Conservation (phyloP, 2,888 invertebrate genomes). For the Leptinotarsa juncta region DNA sequence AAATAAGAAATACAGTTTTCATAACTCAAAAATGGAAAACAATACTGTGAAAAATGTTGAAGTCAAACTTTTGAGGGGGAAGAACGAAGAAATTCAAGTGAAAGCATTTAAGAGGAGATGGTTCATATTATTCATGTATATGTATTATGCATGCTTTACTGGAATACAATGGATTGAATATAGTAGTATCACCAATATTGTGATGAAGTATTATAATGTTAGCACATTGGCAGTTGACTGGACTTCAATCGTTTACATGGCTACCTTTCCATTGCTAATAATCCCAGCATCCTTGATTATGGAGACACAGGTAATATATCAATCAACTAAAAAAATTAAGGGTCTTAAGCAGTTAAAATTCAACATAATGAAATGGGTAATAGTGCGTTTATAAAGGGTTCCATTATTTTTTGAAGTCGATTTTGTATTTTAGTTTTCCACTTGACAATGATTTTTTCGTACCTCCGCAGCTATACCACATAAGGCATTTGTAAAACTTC, state of each 20-base stretch:
- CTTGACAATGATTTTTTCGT: too few relatives aligned
- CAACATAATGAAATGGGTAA: too few relatives aligned
- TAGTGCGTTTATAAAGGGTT: too few relatives aligned
- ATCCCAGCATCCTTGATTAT: constrained; percentile 95
- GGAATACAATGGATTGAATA: constrained; percentile 97
- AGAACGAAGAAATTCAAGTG: constrained; percentile 56
- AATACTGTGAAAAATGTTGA: constrained; percentile 14
- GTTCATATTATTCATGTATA: constrained; percentile 85
- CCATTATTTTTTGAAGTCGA: too few relatives aligned
- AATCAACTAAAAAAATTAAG: too few relatives aligned
- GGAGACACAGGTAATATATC: constrained; percentile 81
- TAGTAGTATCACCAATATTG: constrained; percentile 88
- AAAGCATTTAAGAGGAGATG: constrained; percentile 81
- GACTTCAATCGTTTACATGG: constrained; percentile 98
- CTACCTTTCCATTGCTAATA: constrained; percentile 92
- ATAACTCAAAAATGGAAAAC: constrained; percentile 25
- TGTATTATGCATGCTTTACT: constrained; percentile 88
- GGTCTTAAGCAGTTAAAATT: too few relatives aligned
- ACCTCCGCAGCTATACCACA: too few relatives aligned
- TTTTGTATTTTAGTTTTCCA: too few relatives aligned
- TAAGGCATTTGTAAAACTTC: too few relatives aligned
- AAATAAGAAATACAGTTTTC: too few relatives aligned
- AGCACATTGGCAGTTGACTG: constrained; percentile 83
- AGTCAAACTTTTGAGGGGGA: constrained; percentile 30
- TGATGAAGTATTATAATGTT: constrained; percentile 80